phyloP scores from a whole-genome alignment of 2,113 vertebrate genomes.

The Prunella fulvescens region DNA sequence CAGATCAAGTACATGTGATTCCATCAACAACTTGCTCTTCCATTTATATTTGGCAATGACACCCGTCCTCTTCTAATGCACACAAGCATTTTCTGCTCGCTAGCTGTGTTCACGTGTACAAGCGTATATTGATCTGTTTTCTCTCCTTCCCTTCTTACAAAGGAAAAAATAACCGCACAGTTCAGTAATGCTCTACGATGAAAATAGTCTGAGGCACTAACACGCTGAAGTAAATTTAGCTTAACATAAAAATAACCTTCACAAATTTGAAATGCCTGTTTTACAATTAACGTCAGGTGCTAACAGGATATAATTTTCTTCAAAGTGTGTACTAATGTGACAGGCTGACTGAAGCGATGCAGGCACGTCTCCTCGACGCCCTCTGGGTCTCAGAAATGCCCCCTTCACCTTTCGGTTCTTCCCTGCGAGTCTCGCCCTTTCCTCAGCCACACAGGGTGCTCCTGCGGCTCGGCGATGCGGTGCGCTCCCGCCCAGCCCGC shows the following conservation, averaged over 20 bases:
- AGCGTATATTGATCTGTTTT: not conserved
- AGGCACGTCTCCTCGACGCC: not conserved
- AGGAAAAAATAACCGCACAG: not conserved
- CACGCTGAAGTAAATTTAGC: not conserved
- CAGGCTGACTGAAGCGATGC: not conserved
- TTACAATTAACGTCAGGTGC: not conserved
- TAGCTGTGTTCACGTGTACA: not conserved
- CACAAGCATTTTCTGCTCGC: not conserved
- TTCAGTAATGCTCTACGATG: not conserved
- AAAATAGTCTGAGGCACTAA: not conserved
- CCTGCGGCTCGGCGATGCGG: not conserved
- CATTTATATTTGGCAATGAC: not conserved
- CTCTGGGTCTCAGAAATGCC: not conserved
- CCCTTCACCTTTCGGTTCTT: not conserved
- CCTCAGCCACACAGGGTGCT: not conserved
- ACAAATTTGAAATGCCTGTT: not conserved
- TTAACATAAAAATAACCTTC: not conserved
- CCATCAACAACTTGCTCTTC: not conserved
- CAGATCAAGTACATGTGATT: not conserved
- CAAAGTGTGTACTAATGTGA: not conserved
- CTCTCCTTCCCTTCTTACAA: not conserved
- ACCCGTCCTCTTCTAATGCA: not conserved
- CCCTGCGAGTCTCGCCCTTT: not conserved
- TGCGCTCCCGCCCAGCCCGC: not conserved
- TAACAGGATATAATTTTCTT: not conserved